Evolutionary conservation across 1,140 invertebrate genomes (phyloP).

Genomic region (Ceratina japonica): DNA sequence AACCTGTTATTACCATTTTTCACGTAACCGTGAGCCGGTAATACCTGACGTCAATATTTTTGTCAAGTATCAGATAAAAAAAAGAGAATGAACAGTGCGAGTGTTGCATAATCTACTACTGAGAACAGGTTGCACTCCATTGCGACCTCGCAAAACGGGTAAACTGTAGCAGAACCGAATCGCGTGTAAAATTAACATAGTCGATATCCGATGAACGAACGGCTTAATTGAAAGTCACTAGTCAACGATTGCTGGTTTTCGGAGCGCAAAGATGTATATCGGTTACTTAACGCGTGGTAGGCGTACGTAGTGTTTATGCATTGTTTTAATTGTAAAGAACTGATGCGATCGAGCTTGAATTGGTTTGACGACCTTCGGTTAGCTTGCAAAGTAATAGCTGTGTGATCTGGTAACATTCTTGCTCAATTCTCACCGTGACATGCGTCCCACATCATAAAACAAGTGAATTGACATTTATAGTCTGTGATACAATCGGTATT

Average conservation of each 20-base stretch:
- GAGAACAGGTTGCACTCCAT: slow-evolving; percentile 41
- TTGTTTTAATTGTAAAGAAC: slow-evolving; percentile 1
- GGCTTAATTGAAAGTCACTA: slow-evolving; percentile 20
- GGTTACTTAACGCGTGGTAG: too few relatives aligned
- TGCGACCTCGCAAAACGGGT: background rate
- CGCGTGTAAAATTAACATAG: slow-evolving; percentile 14
- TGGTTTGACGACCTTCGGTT: slow-evolving; percentile 24
- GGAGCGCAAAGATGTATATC: slow-evolving; percentile 41
- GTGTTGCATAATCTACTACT: slow-evolving; percentile 13
- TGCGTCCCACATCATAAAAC: background rate
- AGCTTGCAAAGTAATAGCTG: slow-evolving; percentile 7
- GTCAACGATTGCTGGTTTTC: slow-evolving; percentile 8
- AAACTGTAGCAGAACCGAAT: slow-evolving; percentile 28
- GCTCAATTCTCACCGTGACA: slow-evolving; percentile 2
- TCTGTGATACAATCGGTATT: background rate
- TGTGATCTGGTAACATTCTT: slow-evolving; percentile 3
- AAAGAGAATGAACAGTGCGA: background rate
- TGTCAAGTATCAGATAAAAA: slow-evolving; percentile 1
- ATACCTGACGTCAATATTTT: slow-evolving; percentile 30
- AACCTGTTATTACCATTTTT: slow-evolving; percentile 58
- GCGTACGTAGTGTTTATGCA: background rate
- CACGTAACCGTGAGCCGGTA: slow-evolving; percentile 38
- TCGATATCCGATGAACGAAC: background rate
- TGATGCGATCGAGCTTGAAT: background rate
- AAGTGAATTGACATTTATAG: background rate